Base-by-base conservation (phyloP, 1,140 invertebrate genomes). In the Lasioglossum baleicum region DNA sequence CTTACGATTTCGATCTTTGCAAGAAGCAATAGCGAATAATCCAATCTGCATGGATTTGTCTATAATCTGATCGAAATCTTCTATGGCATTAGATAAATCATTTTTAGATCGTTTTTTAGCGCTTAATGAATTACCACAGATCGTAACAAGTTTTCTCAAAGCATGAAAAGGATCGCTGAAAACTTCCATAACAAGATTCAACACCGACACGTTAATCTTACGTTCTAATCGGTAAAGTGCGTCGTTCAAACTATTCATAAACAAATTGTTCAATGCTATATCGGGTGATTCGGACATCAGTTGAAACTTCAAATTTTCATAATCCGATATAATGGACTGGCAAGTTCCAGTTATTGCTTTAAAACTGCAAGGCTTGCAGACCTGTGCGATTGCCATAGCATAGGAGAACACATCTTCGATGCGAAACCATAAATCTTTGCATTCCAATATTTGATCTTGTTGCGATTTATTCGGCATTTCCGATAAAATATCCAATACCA, bases 21-120 rank as follows among this genome's bases (percentile, higher is more conserved):
- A 95, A 88, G 95, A 95, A 26, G 95, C 94, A 61, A 95, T 93
- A n/a, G 95, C 95, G 91, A 96, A 96, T n/a, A 95, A 91, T 64
- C 95, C 95, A 87, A 96, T 95, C 86, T 95, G 95, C 88, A 95
- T 90, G 8, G 94, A 90, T 80, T 95, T 94, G 85, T 96, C 95
- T 81, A 94, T 94, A 35, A 95, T 92, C 60, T 95, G 92, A 92
- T 96, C 95, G 91, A 95, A 95, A 35, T 95, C 94, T 83, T 94
- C 94, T 13, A 95, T 92, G 5, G 81, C 80, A 26, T 83, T 85
- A 20, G 75, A 82, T 31, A 94, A 83, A 90, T 93, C 93, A 17
- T 22, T 87, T 56, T 79, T 88, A 7, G 85, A 88, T 75, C 92
- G 71, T 65, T 89, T 89, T 40, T 88, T 83, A 1, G 86, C 88